Conservation (phyloP, 1,140 invertebrate genomes). For the Meteorus sp. region DNA sequence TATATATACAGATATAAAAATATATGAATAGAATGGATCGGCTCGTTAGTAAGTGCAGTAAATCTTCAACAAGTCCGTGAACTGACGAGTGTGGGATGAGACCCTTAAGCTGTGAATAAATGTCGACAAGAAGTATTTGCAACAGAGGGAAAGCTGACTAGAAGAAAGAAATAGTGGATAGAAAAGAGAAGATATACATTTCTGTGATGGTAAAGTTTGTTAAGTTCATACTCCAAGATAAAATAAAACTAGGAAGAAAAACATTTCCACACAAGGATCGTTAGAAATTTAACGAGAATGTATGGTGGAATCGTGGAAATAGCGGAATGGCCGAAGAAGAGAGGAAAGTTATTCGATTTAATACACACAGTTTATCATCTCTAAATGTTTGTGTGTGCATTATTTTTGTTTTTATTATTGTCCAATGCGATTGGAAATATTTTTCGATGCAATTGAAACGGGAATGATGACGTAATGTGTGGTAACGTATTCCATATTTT, state of each 20-base stretch:
- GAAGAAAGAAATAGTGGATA: slow-evolving; percentile 9
- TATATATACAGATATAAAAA: too few species aligned
- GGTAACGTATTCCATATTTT: too few species aligned
- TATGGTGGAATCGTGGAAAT: background rate
- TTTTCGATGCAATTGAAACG: too few species aligned
- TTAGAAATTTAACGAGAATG: slow-evolving; percentile 11
- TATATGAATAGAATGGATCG: slow-evolving; percentile 20
- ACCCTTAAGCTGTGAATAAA: slow-evolving; percentile 35
- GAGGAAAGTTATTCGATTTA: too few species aligned
- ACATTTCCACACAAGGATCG: slow-evolving; percentile 5
- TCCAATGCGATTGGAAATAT: too few species aligned
- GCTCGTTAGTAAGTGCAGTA: slow-evolving; percentile 41
- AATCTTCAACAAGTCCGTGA: slow-evolving; percentile 35
- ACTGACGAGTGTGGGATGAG: slow-evolving; percentile 40
- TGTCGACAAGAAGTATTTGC: slow-evolving; percentile 20
- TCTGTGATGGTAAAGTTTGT: background rate
- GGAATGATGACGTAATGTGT: too few species aligned
- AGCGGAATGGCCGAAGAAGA: background rate
- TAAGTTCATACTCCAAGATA: background rate
- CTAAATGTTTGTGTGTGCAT: too few species aligned
- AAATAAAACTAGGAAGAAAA: slow-evolving; percentile 8
- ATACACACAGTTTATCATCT: too few species aligned
- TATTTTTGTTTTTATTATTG: too few species aligned
- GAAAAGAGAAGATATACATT: background rate
- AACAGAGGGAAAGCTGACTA: slow-evolving; percentile 13